Conservation (phyloP, 2,113 vertebrate species). For the Ailuropoda melanoleuca region DNA sequence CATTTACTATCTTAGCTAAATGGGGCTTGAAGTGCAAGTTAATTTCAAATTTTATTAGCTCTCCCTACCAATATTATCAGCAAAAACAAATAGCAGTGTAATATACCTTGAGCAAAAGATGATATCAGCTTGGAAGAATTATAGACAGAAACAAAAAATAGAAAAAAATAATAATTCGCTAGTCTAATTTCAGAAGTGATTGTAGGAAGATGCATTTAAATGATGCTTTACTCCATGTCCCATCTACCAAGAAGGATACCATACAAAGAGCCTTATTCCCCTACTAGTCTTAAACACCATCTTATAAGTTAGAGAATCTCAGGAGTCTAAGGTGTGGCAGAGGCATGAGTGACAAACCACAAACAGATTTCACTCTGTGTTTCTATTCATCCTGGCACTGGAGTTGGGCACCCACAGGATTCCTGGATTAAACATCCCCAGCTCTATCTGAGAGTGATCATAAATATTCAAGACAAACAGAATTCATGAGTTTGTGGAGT, state of each 20-base stretch:
- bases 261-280: neutral
- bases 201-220: neutral
- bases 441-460: neutral
- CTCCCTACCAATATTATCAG: slow-evolving; percentile 73
- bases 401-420: neutral
- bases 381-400: neutral
- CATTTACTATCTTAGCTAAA: slow-evolving; percentile 78
- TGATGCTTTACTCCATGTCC: neutral
- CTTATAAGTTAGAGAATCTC: neutral
- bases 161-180: neutral
- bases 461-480: neutral
- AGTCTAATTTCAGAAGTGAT: neutral
- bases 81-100: slow-evolving; percentile 67
- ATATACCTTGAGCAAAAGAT: slow-evolving; percentile 68
- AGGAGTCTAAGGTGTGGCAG: neutral
- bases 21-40: slow-evolving; percentile 73
- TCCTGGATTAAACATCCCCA: neutral
- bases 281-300: neutral
- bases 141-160: slow-evolving; percentile 45
- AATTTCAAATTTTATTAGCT: slow-evolving; percentile 79
- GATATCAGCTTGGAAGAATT: slow-evolving; percentile 10
- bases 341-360: neutral
- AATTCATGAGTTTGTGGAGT: neutral
- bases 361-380: neutral
- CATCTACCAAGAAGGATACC: neutral